Evolutionary conservation across 2,888 invertebrate genomes (phyloP), one percentile per base, ranked within the genome.

Genomic region (Parnassius mnemosyne): DNA sequence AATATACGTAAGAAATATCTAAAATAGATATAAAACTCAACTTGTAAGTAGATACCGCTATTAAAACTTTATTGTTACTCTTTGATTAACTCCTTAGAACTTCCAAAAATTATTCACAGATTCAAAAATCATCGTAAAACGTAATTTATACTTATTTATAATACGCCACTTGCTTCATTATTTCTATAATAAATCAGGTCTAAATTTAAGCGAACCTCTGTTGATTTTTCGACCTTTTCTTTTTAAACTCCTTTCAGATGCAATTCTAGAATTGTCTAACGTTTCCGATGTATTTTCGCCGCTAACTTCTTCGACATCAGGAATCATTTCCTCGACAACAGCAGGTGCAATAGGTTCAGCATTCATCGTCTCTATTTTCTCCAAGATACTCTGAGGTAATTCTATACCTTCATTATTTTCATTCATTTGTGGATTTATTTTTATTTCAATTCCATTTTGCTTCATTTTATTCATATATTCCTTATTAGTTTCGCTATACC

Each of bases 121-220:
- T 20, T 42, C 16, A 51, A 44, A 46, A 12, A 62, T n/a, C 43
- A 54, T 41, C 25, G 53, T 50, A 57, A 34, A 53, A 53, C 12
- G 25, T 44, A 49, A 53, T 53, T 57, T 25, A 57, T 34, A 57
- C 53, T 58, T 50, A 34, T 57, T 34, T 50, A 10, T 34, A 10
- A 34, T 20, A 56, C 11, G 2, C 41, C 49, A 49, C 13, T 49
- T 9, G n/a, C 11, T 61, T 25, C 42, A 34, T 50, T 62, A 61
- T 25, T 47, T 20, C 50, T 63, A 60, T 69, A 71, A 78, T 60
- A 75, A 74, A 65, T 84, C 81, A 44, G 79, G 71, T 20, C 68
- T 79, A 74, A 84, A 89, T 61, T 82, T 84, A 65, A 84, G 80
- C 2, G 73, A 67, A 0, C 87, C 85, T 68, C 86, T 74, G 53